These are phyloP conservation scores for Acropora yongei DNA, from an alignment of 64 coral and sea anemone species.

Conservation along the genomic window DNA sequence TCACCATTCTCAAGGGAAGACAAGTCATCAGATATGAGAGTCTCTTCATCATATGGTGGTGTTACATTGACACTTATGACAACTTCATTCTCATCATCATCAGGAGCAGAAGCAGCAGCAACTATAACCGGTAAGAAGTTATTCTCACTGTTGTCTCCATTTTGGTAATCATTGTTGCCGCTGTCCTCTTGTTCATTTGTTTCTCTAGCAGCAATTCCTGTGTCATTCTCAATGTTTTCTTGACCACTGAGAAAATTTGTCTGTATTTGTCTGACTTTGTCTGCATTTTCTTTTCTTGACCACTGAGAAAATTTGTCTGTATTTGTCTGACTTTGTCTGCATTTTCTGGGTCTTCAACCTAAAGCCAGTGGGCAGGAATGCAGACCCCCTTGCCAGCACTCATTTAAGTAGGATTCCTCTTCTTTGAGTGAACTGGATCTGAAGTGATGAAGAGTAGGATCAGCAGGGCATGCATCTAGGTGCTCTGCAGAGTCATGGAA, in stretches of 20 bases:
- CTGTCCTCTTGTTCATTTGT: neutral
- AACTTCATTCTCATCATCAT: slow-evolving; percentile 20
- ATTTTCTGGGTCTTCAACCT: neutral
- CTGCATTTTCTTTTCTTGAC: neutral
- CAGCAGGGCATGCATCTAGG: neutral
- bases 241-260: neutral
- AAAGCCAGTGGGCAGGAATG: neutral
- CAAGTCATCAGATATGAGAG: too few species aligned
- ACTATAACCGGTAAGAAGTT: too few species aligned
- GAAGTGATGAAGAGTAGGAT: slow-evolving; percentile 48
- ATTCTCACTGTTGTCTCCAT: too few species aligned
- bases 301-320: slow-evolving; percentile 32
- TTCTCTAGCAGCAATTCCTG: neutral
- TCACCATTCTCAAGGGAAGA: too few species aligned
- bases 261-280: neutral
- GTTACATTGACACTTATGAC: too few species aligned
- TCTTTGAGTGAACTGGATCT: slow-evolving; percentile 26
- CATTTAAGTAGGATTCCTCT: slow-evolving; percentile 37
- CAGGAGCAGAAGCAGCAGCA: too few species aligned
- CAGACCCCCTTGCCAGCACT: slow-evolving; percentile 34
- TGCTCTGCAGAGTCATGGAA: slow-evolving; percentile 14
- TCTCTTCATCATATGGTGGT: too few species aligned
- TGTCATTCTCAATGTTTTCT: neutral
- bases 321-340: neutral
- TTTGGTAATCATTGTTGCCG: neutral